These are phyloP conservation scores for Notiomystis cincta DNA, from an alignment of 2,113 vertebrate species.

Conservation along the genomic window DNA sequence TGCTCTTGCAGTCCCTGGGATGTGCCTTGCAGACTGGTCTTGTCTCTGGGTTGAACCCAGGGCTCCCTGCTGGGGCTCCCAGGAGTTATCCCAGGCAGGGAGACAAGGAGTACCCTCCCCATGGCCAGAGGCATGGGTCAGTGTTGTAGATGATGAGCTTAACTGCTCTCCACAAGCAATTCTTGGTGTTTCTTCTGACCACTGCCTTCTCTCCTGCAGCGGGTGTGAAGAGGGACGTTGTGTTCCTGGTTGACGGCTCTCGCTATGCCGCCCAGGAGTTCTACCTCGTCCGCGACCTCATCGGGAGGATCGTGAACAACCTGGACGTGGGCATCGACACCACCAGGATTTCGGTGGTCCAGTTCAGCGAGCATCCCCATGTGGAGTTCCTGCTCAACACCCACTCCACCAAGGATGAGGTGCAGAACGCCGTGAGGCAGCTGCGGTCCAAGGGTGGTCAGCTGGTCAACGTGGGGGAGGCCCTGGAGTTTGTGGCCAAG, in stretches of 20 bases:
- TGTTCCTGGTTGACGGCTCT: constrained; percentile 92
- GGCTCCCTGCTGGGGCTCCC: not conserved
- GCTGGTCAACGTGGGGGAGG: constrained; percentile 80
- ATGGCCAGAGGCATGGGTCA: not conserved
- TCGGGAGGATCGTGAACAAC: constrained; percentile 79
- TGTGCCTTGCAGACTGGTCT: not conserved
- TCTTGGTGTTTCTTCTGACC: not conserved
- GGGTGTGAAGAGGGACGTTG: constrained; percentile 83
- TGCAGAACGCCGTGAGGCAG: constrained; percentile 73
- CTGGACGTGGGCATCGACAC: constrained; percentile 85
- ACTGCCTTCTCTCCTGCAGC: constrained; percentile 6
- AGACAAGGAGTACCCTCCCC: not conserved
- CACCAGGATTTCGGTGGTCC: constrained; percentile 86
- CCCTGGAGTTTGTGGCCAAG: constrained; percentile 84
- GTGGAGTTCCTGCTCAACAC: constrained; percentile 86
- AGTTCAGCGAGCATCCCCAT: constrained; percentile 85
- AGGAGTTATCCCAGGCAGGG: not conserved
- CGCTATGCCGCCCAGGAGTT: constrained; percentile 78
- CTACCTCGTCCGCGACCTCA: constrained; percentile 77
- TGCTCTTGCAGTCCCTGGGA: not conserved
- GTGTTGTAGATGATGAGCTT: not conserved
- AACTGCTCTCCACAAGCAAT: not conserved
- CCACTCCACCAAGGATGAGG: constrained; percentile 83
- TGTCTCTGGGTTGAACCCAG: not conserved
- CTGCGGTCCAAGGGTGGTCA: constrained; percentile 81